These are phyloP conservation scores for Drosophila atripex DNA, from an alignment of 2,888 invertebrate species.

Conservation along the genomic window DNA sequence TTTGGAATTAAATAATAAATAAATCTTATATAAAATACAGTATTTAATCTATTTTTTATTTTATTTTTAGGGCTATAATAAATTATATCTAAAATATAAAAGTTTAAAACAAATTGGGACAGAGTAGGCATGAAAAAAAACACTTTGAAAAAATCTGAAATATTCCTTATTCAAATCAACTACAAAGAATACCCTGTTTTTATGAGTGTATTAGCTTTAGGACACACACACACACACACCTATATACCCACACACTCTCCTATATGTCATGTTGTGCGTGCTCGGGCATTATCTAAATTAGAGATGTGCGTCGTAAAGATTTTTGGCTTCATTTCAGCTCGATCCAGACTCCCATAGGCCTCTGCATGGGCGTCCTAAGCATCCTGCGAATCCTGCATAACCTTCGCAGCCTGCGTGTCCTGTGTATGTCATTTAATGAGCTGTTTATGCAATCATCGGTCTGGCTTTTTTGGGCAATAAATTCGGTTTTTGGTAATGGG, in stretches of 20 bases:
- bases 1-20: no score
- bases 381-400: neutral
- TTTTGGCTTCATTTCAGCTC: constrained; percentile 1
- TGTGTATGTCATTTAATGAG: constrained; percentile 63
- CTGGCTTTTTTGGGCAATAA: constrained; percentile 60
- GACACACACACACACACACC: constrained; percentile 34
- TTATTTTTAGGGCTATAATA: no score
- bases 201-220: constrained; percentile 12
- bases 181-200: no score
- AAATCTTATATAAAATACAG: no score
- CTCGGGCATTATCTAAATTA: constrained; percentile 49
- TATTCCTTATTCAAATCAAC: no score
- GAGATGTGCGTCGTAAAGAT: constrained; percentile 46
- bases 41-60: no score
- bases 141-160: no score
- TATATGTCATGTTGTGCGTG: constrained; percentile 22
- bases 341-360: neutral
- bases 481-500: constrained; percentile 40
- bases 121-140: no score
- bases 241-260: constrained; percentile 44
- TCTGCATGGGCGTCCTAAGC: neutral
- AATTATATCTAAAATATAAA: no score
- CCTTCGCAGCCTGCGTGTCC: neutral
- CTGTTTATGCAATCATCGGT: constrained; percentile 69
- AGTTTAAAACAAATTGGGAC: no score